Percentiles rank a stretch among this genome's conserved stretches.
phyloP scores from a whole-genome alignment of 2,888 invertebrate genomes.

The Elegia similella region DNA sequence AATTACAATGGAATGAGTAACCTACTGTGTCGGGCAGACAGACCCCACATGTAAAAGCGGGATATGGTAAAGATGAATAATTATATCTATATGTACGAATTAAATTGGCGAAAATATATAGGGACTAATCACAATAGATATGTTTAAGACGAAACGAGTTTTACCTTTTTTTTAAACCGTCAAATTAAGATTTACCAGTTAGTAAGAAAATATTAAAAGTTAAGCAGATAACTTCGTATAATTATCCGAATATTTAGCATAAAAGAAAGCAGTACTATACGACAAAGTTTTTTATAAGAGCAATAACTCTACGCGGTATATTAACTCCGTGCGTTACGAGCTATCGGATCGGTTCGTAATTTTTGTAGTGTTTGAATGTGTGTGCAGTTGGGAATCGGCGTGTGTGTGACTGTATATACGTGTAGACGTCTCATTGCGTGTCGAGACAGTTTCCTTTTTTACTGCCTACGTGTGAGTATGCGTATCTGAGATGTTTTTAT shows the following conservation, averaged over 20 bases:
- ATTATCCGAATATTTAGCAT: not conserved
- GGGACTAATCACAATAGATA: no score
- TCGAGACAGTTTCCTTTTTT: constrained; percentile 7
- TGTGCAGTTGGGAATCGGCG: constrained; percentile 5
- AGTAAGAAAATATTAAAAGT: no score
- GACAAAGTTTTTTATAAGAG: not conserved
- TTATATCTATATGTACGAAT: no score
- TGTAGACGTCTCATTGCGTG: constrained; percentile 9
- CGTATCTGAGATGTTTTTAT: not conserved
- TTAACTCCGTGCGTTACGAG: not conserved
- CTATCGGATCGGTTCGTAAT: not conserved
- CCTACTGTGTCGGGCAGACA: no score
- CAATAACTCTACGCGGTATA: constrained; percentile 8
- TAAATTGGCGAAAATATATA: no score
- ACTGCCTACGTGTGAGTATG: constrained; percentile 12
- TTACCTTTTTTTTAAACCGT: no score
- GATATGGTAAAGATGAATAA: no score
- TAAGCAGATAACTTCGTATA: not conserved
- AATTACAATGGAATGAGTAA: no score
- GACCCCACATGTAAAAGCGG: no score
- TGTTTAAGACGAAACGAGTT: no score
- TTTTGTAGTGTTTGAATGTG: constrained; percentile 2
- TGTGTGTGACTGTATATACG: constrained; percentile 4
- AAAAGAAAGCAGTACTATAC: not conserved
- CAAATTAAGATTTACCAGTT: no score